phyloP scores from a whole-genome alignment of 2,888 invertebrate genomes.

The Toxonevra muliebris region DNA sequence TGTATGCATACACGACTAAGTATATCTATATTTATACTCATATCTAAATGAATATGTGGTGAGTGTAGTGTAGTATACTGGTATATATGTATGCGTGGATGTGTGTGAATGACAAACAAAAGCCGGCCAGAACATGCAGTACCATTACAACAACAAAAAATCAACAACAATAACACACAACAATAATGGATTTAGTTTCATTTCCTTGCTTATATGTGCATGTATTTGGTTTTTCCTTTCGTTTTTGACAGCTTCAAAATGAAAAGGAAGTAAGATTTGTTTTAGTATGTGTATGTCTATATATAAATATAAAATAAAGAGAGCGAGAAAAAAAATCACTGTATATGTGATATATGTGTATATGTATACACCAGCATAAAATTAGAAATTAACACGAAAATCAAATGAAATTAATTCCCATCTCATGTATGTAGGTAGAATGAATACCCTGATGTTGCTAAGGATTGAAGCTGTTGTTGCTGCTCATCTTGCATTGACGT shows the following conservation, averaged over 20 bases:
- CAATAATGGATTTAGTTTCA: constrained; percentile 45
- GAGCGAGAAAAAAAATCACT: not conserved
- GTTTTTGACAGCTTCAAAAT: constrained; percentile 13
- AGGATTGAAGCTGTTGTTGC: not conserved
- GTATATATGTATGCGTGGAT: no score
- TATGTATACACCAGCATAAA: constrained; percentile 19
- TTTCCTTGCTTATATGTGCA: constrained; percentile 8
- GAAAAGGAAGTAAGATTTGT: constrained; percentile 1
- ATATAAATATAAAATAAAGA: no score
- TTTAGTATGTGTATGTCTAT: not conserved
- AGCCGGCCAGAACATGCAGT: not conserved
- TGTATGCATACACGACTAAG: no score
- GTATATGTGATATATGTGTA: constrained; percentile 19
- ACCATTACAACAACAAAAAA: constrained; percentile 42
- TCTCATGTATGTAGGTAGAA: not conserved
- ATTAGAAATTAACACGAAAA: constrained; percentile 31
- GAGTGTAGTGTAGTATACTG: no score
- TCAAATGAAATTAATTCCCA: constrained; percentile 26
- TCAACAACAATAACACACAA: no score
- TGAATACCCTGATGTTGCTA: constrained; percentile 6
- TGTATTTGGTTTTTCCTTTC: not conserved
- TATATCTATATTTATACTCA: no score
- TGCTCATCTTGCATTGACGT: not conserved
- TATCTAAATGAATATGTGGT: no score
- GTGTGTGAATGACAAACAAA: not conserved